Evolutionary conservation across 2,113 vertebrate genomes (phyloP), one percentile per base, ranked within the genome.

Genomic region (Morphnarchus princeps): DNA sequence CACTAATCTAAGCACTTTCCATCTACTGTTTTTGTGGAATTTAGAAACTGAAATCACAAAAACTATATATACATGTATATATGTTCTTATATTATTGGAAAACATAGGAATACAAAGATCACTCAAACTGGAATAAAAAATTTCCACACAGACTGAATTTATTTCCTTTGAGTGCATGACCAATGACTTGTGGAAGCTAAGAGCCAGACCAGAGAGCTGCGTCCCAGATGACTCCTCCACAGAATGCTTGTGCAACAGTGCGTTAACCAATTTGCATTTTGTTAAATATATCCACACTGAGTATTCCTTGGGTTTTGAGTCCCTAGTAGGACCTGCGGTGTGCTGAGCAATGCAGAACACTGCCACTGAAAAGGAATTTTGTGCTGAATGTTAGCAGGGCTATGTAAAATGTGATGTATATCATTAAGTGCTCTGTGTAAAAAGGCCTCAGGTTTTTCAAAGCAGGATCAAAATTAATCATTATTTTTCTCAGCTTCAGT

Each of bases 211-310:
- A 20, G 42, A 73, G 12, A 31, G 24, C 40, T 3, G 5, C 0
- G 0, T 66, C 36, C 24, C 47, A 47, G 61, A 18, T 0, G 0
- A 19, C 34, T 73, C 43, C 18, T 45, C 40, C 40, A 28, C 9
- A 61, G 36, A 22, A 57, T 31, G 59, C 16, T 52, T 11, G 6
- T 12, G 25, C 6, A 1, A 47, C 20, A 52, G 38, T 11, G 8
- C 25, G 14, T 63, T 63, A 63, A 77, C 8, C 31, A 43, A 43
- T 38, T 1, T 32, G 11, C 18, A 13, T 55, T 55, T 54, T 78
- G 43, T 69, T 43, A 40, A 73, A 93, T 25, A 40, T 2, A n/a
- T 6, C 16, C 18, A 54, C 16, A 40, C 6, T 11, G 47, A 54
- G 16, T 63, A 34, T 34, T 82, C 13, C 28, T 72, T 62, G 8